These are phyloP conservation scores for Strongylocentrotus purpuratus DNA, from an alignment of 35 echinoderm and acorn worm species.

Conservation along the genomic window DNA sequence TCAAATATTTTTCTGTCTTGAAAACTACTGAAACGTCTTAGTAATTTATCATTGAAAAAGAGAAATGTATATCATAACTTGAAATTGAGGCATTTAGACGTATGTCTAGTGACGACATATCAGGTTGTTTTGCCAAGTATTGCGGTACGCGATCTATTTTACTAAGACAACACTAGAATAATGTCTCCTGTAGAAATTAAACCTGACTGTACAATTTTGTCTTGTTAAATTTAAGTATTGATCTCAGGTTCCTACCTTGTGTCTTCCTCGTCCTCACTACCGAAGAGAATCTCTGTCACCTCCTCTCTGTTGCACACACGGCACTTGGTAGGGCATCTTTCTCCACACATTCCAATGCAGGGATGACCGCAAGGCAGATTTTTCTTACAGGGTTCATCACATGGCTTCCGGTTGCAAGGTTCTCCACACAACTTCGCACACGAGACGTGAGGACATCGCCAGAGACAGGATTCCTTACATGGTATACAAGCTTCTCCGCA, in stretches of 20 bases:
- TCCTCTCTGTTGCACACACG: constrained; percentile 67
- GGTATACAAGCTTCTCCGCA: constrained; percentile 75
- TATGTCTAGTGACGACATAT: no score
- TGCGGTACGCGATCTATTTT: no score
- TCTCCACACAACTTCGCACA: constrained; percentile 65
- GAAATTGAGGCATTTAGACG: no score
- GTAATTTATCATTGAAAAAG: no score
- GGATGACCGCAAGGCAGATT: constrained; percentile 43
- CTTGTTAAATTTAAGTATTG: no score
- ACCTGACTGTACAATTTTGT: no score
- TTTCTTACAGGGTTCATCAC: constrained; percentile 62
- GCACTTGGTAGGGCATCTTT: constrained; percentile 71
- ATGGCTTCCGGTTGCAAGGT: constrained; percentile 43
- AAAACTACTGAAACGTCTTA: neutral
- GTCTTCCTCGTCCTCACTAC: constrained; percentile 77
- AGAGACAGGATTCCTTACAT: constrained; percentile 60
- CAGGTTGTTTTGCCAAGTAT: no score
- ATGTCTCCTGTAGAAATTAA: no score
- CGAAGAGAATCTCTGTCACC: constrained; percentile 83
- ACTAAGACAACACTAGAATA: no score
- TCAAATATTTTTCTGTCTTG: neutral
- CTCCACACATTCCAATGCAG: constrained; percentile 82
- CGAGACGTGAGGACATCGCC: constrained; percentile 55
- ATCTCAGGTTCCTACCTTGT: constrained; percentile 19
- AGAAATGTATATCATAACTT: no score